A percentile compares a stretch with the other conserved stretches of the same genome.
phyloP scores from a whole-genome alignment of 2,888 invertebrate genomes.

The Habrosyne pyritoides region DNA sequence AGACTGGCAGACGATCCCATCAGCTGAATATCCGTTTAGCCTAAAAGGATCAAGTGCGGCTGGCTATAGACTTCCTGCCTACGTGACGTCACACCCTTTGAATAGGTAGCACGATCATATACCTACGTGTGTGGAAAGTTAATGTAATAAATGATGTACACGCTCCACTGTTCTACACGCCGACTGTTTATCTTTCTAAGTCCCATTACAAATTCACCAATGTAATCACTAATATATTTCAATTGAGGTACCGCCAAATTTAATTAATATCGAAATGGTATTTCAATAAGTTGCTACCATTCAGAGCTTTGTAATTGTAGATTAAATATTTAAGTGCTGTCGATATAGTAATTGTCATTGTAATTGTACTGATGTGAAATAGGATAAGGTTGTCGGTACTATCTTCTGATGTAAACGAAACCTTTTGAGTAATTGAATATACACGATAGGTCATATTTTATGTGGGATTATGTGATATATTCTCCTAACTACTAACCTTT shows the following conservation, averaged over 20 bases:
- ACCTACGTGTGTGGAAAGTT: constrained; percentile 32
- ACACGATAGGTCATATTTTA: neutral
- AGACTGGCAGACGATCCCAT: constrained; percentile 58
- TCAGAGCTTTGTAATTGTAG: neutral
- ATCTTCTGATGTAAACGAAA: neutral
- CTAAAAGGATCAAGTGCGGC: constrained; percentile 69
- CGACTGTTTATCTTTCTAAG: neutral
- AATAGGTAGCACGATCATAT: constrained; percentile 32
- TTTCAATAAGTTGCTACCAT: neutral
- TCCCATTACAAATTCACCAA: neutral
- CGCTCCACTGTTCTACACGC: neutral
- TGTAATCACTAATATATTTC: neutral
- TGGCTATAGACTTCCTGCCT: constrained; percentile 60
- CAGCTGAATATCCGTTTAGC: constrained; percentile 66
- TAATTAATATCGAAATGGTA: neutral
- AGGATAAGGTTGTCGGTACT: neutral
- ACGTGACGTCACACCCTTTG: constrained; percentile 52
- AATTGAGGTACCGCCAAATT: neutral
- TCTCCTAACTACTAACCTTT: neutral
- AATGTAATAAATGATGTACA: neutral
- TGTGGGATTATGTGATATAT: neutral
- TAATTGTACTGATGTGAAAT: neutral
- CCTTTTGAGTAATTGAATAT: constrained; percentile 8
- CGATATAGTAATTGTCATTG: neutral
- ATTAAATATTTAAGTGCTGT: neutral